phyloP scores from a whole-genome alignment of 2,113 vertebrate genomes.

The Tinamus guttatus region DNA sequence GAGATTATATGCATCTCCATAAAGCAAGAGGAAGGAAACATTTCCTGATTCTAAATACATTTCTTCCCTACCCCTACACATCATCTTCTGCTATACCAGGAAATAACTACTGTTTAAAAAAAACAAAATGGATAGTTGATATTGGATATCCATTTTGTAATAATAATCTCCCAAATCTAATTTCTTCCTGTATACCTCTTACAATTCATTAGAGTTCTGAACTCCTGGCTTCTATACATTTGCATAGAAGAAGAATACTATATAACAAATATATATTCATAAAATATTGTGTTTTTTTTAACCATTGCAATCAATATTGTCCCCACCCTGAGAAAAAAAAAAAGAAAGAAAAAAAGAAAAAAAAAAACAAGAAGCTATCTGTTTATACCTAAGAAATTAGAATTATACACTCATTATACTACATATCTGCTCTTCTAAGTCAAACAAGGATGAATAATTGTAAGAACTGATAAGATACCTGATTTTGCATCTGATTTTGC shows the following conservation, averaged over 20 bases:
- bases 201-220: neutral
- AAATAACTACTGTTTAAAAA: neutral
- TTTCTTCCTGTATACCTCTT: neutral
- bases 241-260: neutral
- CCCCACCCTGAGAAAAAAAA: too few relatives aligned
- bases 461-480: neutral
- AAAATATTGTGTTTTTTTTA: neutral
- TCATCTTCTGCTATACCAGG: neutral
- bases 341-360: too few relatives aligned
- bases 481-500: neutral
- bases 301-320: neutral
- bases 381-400: neutral
- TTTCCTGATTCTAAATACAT: slow-evolving; percentile 59
- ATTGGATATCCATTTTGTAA: neutral
- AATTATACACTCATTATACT: neutral
- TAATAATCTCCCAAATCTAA: neutral
- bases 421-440: neutral
- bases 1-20: neutral
- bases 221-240: neutral
- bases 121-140: neutral
- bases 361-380: neutral
- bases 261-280: neutral
- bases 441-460: neutral
- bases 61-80: neutral
- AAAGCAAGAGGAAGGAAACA: slow-evolving; percentile 42